Percentiles rank a stretch among this genome's conserved stretches.
Conservation (phyloP, 2,113 vertebrate species). For the Apeltes quadracus region DNA sequence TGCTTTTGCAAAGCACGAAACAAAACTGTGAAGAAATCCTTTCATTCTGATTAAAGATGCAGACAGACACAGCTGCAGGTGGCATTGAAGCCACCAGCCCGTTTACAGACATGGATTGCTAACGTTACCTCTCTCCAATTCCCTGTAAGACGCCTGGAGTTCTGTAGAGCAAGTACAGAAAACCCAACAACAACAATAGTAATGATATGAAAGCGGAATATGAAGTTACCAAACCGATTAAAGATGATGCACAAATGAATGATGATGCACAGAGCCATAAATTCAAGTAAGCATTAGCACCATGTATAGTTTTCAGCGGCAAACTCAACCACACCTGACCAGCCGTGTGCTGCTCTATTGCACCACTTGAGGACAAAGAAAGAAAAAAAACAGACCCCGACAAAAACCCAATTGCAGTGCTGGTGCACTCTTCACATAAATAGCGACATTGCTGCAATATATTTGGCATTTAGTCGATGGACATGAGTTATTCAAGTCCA, state of each 20-base stretch:
- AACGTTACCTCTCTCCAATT: constrained; percentile 89
- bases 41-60: constrained; percentile 27
- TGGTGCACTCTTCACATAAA: neutral
- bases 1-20: constrained; percentile 38
- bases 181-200: constrained; percentile 30
- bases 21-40: constrained; percentile 47
- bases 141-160: constrained; percentile 79
- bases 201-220: constrained; percentile 14
- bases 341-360: too few relatives aligned
- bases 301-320: too few relatives aligned
- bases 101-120: constrained; percentile 50
- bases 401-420: too few relatives aligned
- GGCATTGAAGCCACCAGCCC: constrained; percentile 47
- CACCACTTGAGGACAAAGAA: too few relatives aligned
- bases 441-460: neutral
- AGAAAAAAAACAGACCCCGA: too few relatives aligned
- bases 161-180: constrained; percentile 74
- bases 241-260: neutral
- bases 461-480: neutral
- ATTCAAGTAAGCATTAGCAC: too few relatives aligned
- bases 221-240: neutral
- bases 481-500: neutral
- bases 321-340: too few relatives aligned
- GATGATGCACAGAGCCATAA: too few relatives aligned
- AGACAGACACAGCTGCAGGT: constrained; percentile 41